phyloP scores from a whole-genome alignment of 23 tunicate species.

The Aplidium turbinatum region DNA sequence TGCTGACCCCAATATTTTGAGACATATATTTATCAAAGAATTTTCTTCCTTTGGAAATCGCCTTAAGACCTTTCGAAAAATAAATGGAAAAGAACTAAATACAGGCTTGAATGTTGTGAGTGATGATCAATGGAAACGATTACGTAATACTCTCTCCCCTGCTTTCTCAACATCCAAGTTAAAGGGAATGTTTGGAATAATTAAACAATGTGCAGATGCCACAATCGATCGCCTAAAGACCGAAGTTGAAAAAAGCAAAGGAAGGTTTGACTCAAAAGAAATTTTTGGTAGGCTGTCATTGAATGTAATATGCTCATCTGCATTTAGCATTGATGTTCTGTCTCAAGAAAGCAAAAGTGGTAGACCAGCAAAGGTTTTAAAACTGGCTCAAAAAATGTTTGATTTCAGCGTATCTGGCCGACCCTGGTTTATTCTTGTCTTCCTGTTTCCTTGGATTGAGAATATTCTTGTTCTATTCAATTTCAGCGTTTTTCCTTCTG shows the following conservation, averaged over 20 bases:
- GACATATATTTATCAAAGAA: conserved; percentile 78
- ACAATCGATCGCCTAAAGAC: conserved; percentile 32
- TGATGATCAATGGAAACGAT: conserved; percentile 83
- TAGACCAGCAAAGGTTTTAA: neutral
- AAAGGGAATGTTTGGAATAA: conserved; percentile 64
- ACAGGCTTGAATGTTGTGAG: conserved; percentile 30
- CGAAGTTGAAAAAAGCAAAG: conserved; percentile 18
- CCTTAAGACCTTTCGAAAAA: conserved; percentile 25
- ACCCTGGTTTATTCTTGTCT: conserved; percentile 28
- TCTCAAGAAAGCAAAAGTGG: conserved; percentile 27
- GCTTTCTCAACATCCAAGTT: conserved; percentile 73
- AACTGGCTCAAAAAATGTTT: conserved; percentile 37
- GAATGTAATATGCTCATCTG: conserved; percentile 78
- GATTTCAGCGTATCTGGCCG: conserved; percentile 27
- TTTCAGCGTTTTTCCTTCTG: conserved; percentile 36
- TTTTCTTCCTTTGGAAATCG: conserved; percentile 41
- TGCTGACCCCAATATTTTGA: conserved; percentile 64
- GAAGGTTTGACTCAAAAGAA: conserved; percentile 55
- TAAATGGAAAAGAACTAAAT: conserved; percentile 67
- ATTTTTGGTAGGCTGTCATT: conserved; percentile 41
- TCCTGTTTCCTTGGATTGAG: conserved; percentile 59
- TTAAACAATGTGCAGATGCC: conserved; percentile 50
- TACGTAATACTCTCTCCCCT: conserved; percentile 52
- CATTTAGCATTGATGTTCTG: conserved; percentile 72
- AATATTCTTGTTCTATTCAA: conserved; percentile 17